These are phyloP conservation scores for Centropus bengalensis DNA, from an alignment of 2,113 vertebrate genomes.

Conservation along the genomic window DNA sequence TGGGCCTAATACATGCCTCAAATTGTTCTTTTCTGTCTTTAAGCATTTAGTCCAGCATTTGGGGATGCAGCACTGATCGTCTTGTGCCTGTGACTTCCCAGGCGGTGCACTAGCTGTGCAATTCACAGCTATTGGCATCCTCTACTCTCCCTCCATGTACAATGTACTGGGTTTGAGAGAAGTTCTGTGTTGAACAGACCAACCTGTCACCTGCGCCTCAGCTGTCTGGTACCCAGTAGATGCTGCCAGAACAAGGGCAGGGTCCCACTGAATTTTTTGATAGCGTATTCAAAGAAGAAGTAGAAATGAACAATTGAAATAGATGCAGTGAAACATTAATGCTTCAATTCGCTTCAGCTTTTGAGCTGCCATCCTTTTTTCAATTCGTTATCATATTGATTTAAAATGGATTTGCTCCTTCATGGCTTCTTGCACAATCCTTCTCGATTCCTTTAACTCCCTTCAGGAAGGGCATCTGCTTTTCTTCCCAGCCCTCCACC, in stretches of 20 bases:
- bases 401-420: not conserved
- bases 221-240: not conserved
- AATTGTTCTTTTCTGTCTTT: not conserved
- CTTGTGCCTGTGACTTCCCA: not conserved
- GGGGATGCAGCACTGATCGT: not conserved
- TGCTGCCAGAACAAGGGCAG: not conserved
- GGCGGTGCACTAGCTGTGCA: not conserved
- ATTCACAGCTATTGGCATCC: not conserved
- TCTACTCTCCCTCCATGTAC: not conserved
- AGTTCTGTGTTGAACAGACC: not conserved
- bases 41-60: not conserved
- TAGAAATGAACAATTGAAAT: not conserved
- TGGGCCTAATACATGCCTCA: not conserved
- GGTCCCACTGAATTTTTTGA: not conserved
- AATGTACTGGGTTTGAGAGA: not conserved
- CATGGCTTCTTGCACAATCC: not conserved
- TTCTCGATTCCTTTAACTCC: not conserved
- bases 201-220: not conserved
- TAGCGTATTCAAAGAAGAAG: not conserved
- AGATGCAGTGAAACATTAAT: not conserved
- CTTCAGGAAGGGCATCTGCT: not conserved
- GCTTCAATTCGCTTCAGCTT: not conserved
- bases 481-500: not conserved
- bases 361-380: not conserved
- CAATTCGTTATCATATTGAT: not conserved